Evolutionary conservation across 2,113 vertebrate genomes (phyloP).

Genomic region (Beaufortia kweichowensis): DNA sequence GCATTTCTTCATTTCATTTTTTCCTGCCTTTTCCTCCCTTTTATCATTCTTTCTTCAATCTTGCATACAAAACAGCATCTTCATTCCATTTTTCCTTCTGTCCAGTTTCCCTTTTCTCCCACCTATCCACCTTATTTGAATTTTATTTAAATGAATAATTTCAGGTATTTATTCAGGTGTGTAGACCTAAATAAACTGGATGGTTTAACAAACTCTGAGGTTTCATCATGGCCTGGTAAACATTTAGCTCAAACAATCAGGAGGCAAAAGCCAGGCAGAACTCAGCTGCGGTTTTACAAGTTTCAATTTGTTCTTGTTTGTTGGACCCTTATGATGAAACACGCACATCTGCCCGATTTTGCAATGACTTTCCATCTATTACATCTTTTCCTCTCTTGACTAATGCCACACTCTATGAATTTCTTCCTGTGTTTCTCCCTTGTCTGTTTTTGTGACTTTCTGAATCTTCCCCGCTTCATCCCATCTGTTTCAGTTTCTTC

Average conservation of each 20-base stretch:
- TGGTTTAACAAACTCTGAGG: not conserved
- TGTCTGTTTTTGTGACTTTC: not conserved
- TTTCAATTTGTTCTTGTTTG: slow-evolving; percentile 31
- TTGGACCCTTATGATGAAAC: slow-evolving; percentile 23
- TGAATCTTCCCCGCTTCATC: not conserved
- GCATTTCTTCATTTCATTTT: not conserved
- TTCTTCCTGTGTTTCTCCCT: not conserved
- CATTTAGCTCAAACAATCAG: slow-evolving; percentile 25
- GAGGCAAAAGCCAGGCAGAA: not conserved
- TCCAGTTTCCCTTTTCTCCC: not conserved
- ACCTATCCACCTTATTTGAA: not conserved
- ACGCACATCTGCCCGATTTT: not conserved
- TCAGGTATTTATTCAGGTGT: slow-evolving; percentile 4
- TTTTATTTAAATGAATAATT: not conserved
- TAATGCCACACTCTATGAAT: too few species aligned
- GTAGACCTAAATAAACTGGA: slow-evolving; percentile 8
- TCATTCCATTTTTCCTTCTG: not conserved
- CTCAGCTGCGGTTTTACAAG: slow-evolving; percentile 26
- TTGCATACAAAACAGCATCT: not conserved
- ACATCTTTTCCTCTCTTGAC: too few species aligned
- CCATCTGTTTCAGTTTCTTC: not conserved
- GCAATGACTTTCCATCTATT: not conserved
- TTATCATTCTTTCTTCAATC: not conserved
- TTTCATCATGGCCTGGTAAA: slow-evolving; percentile 12
- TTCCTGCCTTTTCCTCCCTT: not conserved